Base-by-base conservation (phyloP, 2,888 invertebrate genomes). In the Drosophila pseudotalamancana region DNA sequence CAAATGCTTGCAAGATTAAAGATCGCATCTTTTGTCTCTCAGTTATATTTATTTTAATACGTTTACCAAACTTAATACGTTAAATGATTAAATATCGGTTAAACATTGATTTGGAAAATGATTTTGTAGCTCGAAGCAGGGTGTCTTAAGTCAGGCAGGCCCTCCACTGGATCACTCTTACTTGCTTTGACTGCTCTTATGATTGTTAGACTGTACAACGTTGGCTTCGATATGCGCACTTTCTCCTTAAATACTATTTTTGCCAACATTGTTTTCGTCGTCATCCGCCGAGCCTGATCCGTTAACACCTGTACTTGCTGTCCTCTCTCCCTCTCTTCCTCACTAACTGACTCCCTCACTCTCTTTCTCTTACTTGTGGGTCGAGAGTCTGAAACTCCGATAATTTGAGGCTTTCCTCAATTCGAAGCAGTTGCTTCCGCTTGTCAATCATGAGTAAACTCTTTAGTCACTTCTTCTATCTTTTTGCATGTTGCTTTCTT, bases 161-260 rank as follows among this genome's bases (percentile, higher is more conserved):
- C 16, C 4, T 4, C 0, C 0, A 3, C 14, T 11, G 9, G 6
- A 6, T 19, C 21, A 46, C 31, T 45, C 51, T 32, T 66, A 21
- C 32, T 55, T 49, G 39, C 25, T 55, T 45, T 19, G 39, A 21
- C 42, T 63, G 73, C 25, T 68, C 62, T 72, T 83, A 77, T 76
- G 77, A 73, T 76, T 86, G 80, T 80, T 76, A 69, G 85, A 83
- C 64, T 76, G 80, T 83, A 86, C 86, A 81, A 63, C 77, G 68
- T 80, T 73, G 83, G 53, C 64, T 71, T 73, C 69, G 79, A 81
- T 80, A 80, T 80, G 85, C 77, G 77, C 85, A 82, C 81, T 82
- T 82, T 82, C 81, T 82, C 81, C 87, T 81, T 81, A 84, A 82
- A 82, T 74, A 73, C 81, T 82, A 84, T 84, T 82, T 82, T 81